These are phyloP conservation scores for Xanthia togata DNA, from an alignment of 2,888 invertebrate genomes.

Conservation along the genomic window DNA sequence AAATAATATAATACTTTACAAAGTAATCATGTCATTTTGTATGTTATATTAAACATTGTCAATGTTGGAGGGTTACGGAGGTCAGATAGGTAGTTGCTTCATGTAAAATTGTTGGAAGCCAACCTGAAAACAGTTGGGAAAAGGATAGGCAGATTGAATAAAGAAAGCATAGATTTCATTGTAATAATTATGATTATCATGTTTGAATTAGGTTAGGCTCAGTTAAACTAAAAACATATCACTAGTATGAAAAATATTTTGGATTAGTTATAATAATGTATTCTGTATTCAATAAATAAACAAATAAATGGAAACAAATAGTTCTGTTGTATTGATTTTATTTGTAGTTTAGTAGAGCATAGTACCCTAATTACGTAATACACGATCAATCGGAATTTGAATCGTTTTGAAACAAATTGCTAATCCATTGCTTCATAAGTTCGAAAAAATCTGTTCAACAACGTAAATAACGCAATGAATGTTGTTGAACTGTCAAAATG, in stretches of 20 bases:
- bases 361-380: too few relatives aligned
- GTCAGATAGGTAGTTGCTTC: background rate
- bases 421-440: too few relatives aligned
- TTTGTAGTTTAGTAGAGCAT: background rate
- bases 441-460: too few relatives aligned
- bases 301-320: too few relatives aligned
- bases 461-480: too few relatives aligned
- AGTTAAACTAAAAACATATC: background rate
- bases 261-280: background rate
- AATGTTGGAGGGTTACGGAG: background rate
- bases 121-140: background rate
- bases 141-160: background rate
- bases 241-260: background rate
- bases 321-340: background rate
- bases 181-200: background rate
- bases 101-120: background rate
- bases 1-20: too few relatives aligned
- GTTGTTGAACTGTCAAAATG: too few relatives aligned
- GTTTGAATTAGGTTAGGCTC: constrained; percentile 1
- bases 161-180: background rate
- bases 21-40: too few relatives aligned
- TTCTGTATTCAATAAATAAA: background rate
- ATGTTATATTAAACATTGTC: too few relatives aligned
- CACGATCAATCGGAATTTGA: too few relatives aligned
- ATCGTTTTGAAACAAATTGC: too few relatives aligned